Conservation (phyloP, 2,888 invertebrate genomes). For the Sialis lutaria region DNA sequence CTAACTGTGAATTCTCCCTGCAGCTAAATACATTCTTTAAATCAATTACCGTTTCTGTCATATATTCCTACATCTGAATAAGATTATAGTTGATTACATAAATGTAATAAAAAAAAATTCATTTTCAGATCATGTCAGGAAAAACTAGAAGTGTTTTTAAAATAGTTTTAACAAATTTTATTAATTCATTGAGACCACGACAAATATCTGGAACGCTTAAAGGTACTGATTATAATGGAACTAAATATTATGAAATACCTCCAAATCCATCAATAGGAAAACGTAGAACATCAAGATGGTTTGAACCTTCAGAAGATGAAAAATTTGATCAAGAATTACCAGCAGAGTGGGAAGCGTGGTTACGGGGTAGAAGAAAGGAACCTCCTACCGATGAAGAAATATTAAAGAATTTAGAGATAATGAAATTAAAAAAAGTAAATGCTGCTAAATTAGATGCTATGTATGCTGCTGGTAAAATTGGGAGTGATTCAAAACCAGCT, state of each 20-base stretch:
- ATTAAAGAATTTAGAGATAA: constrained; percentile 46
- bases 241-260: constrained; percentile 65
- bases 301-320: constrained; percentile 42
- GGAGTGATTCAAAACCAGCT: constrained; percentile 15
- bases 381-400: constrained; percentile 63
- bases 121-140: constrained; percentile 14
- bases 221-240: constrained; percentile 68
- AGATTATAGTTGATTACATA: neutral
- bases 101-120: too few species aligned
- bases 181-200: constrained; percentile 40
- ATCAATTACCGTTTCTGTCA: neutral
- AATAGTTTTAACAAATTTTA: constrained; percentile 39
- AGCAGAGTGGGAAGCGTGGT: constrained; percentile 80
- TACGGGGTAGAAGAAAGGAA: constrained; percentile 38
- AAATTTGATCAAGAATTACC: constrained; percentile 60
- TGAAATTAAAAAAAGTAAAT: constrained; percentile 56
- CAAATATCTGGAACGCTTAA: constrained; percentile 32
- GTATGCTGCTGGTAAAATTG: constrained; percentile 22
- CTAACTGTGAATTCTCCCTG: too few species aligned
- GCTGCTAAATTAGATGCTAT: constrained; percentile 48
- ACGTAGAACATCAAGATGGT: constrained; percentile 51
- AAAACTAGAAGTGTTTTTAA: constrained; percentile 18
- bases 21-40: neutral
- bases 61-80: neutral
- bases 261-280: constrained; percentile 45